These are phyloP conservation scores for Pseudopleuronectes americanus DNA, from an alignment of 2,797 vertebrate genomes.

Conservation along the genomic window DNA sequence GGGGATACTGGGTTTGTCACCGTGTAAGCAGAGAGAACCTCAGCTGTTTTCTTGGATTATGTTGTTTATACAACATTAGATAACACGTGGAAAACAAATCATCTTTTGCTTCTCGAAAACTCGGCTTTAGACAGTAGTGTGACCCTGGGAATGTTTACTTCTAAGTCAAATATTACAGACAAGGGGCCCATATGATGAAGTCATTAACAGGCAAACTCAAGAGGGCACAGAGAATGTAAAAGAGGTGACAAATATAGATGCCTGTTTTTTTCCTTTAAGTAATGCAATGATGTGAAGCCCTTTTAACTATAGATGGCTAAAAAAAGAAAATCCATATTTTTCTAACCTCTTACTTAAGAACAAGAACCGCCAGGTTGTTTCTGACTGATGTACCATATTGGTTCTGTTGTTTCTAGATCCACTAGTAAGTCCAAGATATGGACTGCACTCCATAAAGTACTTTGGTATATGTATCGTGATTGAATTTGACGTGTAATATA, in stretches of 20 bases:
- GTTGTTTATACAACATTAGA: slow-evolving; percentile 1
- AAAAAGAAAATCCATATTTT: neutral
- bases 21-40: slow-evolving; percentile 3
- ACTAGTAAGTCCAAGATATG: neutral
- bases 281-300: no score
- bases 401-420: neutral
- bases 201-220: neutral
- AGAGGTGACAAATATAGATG: neutral
- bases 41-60: neutral
- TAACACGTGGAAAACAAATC: neutral
- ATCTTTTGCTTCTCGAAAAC: neutral
- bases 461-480: no score
- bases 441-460: no score
- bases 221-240: neutral
- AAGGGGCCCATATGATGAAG: neutral
- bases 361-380: neutral
- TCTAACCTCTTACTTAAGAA: neutral
- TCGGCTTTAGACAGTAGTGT: neutral
- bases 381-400: neutral
- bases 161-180: neutral
- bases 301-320: neutral
- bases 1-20: slow-evolving; percentile 1
- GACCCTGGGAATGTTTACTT: neutral
- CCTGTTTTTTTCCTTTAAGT: neutral
- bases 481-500: no score